Percentiles rank a stretch among this genome's conserved stretches.
Evolutionary conservation across 2,797 vertebrate genomes (phyloP).

Genomic region (Platalea minor): DNA sequence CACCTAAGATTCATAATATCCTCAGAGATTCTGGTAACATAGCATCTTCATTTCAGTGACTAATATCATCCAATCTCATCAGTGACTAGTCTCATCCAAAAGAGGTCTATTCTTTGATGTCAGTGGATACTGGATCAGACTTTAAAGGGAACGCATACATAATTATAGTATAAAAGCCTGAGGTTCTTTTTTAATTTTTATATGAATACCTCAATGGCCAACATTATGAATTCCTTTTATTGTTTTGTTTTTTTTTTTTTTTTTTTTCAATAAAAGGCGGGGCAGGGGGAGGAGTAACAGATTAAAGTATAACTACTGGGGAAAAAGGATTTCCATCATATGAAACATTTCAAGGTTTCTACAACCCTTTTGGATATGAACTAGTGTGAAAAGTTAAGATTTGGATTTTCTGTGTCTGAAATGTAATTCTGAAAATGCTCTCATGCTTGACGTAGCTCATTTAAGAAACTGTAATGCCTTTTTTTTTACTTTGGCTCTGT

Average conservation of each 20-base stretch:
- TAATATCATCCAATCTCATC: background rate
- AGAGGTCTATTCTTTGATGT: background rate
- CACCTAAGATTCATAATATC: background rate
- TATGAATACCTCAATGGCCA: background rate
- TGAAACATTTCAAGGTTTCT: background rate
- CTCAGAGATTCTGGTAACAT: background rate
- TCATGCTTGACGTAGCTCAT: constrained; percentile 2
- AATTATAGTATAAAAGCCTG: background rate
- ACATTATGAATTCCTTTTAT: background rate
- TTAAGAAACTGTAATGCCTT: background rate
- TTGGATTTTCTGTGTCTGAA: background rate
- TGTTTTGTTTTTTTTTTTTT: background rate
- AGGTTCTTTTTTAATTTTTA: background rate
- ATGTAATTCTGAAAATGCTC: background rate
- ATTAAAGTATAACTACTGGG: background rate
- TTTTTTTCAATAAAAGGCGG: too few relatives aligned
- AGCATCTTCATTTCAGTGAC: background rate
- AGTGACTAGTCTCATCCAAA: background rate
- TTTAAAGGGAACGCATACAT: background rate
- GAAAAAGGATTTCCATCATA: background rate
- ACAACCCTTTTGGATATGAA: background rate
- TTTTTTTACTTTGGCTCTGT: background rate
- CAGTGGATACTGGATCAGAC: background rate
- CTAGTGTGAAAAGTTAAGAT: background rate
- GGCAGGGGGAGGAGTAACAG: background rate